Evolutionary conservation across 2,888 invertebrate species (phyloP).

Genomic region (Microdon myrmicae): DNA sequence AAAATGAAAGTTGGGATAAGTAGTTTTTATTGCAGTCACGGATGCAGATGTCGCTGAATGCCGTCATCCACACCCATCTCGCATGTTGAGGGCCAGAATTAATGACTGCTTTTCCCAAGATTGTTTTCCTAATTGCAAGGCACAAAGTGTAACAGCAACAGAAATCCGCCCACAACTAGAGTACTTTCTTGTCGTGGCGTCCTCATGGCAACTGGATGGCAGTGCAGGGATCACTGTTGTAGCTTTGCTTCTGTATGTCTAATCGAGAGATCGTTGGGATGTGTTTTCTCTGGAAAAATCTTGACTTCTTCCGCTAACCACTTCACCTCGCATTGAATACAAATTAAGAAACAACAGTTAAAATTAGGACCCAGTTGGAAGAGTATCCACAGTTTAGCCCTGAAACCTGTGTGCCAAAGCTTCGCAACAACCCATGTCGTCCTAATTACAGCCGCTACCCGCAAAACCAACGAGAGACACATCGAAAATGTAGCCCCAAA

Average conservation of each 20-base stretch:
- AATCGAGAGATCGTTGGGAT: no score
- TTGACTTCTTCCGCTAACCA: no score
- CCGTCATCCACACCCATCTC: constrained; percentile 10
- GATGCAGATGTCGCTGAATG: constrained; percentile 9
- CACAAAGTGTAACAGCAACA: constrained; percentile 8
- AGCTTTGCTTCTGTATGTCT: no score
- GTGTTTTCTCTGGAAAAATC: not conserved
- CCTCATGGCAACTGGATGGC: not conserved
- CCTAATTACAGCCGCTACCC: constrained; percentile 45
- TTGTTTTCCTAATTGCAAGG: constrained; percentile 16
- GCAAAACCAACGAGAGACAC: constrained; percentile 26
- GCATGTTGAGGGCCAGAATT: constrained; percentile 7
- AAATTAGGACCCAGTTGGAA: no score
- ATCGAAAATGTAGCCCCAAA: constrained; percentile 15
- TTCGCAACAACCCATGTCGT: constrained; percentile 42
- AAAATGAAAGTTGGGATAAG: no score
- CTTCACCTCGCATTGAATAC: constrained; percentile 32
- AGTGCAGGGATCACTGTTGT: not conserved
- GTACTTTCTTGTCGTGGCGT: not conserved
- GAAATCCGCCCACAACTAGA: constrained; percentile 7
- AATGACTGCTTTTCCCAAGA: constrained; percentile 4
- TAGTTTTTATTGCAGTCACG: no score
- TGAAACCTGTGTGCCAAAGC: constrained; percentile 27
- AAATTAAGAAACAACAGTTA: constrained; percentile 49
- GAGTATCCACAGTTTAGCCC: not conserved